These are phyloP conservation scores for Melanerpes aurifrons DNA, from an alignment of 2,113 vertebrate species.

Conservation along the genomic window DNA sequence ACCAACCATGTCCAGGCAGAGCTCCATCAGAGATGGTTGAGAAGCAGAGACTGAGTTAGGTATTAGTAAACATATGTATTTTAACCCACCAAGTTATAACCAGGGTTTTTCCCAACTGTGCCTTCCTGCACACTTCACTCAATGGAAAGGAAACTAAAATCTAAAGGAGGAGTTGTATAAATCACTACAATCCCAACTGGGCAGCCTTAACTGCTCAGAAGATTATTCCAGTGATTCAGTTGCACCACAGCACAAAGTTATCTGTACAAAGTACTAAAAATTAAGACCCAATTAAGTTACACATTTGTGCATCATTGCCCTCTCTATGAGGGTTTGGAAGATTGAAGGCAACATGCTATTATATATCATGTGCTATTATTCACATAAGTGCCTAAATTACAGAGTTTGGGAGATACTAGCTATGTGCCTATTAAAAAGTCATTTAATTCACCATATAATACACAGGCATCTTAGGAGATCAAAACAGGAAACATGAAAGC, in stretches of 20 bases:
- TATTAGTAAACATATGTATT: neutral
- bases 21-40: neutral
- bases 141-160: neutral
- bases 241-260: neutral
- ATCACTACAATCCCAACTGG: neutral
- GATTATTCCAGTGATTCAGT: neutral
- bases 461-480: neutral
- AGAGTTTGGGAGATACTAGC: conserved; percentile 36
- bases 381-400: conserved; percentile 57
- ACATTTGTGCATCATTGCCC: conserved; percentile 41
- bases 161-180: neutral
- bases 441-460: conserved; percentile 50
- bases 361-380: conserved; percentile 56
- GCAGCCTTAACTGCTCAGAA: neutral
- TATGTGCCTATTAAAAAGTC: conserved; percentile 37
- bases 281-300: conserved; percentile 46
- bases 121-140: neutral
- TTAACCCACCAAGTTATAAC: neutral
- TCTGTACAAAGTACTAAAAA: conserved; percentile 34
- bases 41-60: rapidly evolving
- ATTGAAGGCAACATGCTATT: conserved; percentile 36
- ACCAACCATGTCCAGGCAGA: neutral
- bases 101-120: neutral
- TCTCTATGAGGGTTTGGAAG: conserved; percentile 26
- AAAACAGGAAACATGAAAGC: conserved; percentile 23